A percentile compares a stretch with the other conserved stretches of the same genome.
These are phyloP conservation scores for Heliangelus exortis DNA, from an alignment of 2,797 vertebrate genomes.

Conservation along the genomic window DNA sequence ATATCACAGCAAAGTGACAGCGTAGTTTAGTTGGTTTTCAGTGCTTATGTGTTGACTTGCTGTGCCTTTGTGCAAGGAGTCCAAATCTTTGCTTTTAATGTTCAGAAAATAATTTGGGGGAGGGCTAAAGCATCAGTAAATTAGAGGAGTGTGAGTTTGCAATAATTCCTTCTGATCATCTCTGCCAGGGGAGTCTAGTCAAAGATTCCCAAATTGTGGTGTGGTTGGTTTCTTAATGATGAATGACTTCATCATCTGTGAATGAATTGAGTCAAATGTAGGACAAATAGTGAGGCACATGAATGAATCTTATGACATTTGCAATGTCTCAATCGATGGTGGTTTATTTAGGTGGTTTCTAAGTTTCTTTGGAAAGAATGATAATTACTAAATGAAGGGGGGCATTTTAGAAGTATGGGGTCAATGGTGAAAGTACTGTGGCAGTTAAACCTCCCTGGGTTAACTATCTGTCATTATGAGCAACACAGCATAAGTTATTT, in stretches of 20 bases:
- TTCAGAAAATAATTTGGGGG: not conserved
- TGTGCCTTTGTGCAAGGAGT: not conserved
- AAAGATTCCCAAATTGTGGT: conserved; percentile 55
- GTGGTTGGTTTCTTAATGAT: conserved; percentile 63
- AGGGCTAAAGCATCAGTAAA: conserved; percentile 1
- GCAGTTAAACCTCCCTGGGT: not conserved
- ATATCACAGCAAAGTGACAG: not conserved
- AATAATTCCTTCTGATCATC: conserved; percentile 10
- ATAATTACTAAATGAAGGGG: conserved; percentile 47
- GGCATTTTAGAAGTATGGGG: not conserved
- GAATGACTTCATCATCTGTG: conserved; percentile 68
- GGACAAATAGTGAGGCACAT: conserved; percentile 65
- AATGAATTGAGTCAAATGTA: conserved; percentile 67
- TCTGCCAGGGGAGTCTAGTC: conserved; percentile 32
- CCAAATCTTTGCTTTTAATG: not conserved
- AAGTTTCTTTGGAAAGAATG: conserved; percentile 68
- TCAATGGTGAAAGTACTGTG: conserved; percentile 5
- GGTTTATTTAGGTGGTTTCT: conserved; percentile 74
- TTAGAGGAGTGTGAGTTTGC: conserved; percentile 24
- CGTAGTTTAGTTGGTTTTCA: not conserved
- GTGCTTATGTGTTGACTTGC: not conserved
- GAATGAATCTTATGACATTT: conserved; percentile 74
- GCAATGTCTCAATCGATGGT: conserved; percentile 52
- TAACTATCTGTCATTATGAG: conserved; percentile 22
- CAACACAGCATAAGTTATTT: not conserved